A percentile compares a stretch with the other conserved stretches of the same genome.
Evolutionary conservation across 2,888 invertebrate genomes (phyloP).

Genomic region (Spialia ferax): DNA sequence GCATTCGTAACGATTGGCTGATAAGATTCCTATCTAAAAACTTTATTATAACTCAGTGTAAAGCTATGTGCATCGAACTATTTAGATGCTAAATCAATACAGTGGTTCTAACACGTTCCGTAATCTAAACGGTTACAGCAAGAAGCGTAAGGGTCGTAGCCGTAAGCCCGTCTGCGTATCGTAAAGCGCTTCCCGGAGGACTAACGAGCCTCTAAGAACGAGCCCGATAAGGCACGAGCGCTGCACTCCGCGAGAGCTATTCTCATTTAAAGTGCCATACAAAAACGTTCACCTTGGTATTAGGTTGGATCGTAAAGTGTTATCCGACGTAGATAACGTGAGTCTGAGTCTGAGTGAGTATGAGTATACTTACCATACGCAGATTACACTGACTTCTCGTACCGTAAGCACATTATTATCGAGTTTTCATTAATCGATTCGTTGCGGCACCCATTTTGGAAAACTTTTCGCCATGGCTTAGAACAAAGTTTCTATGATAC

Average conservation of each 20-base stretch:
- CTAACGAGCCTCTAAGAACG: slow-evolving; percentile 78
- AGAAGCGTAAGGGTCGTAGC: slow-evolving; percentile 23
- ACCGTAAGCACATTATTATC: no score
- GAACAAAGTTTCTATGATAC: no score
- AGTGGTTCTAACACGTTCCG: not conserved
- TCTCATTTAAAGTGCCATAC: slow-evolving; percentile 36
- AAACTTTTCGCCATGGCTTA: no score
- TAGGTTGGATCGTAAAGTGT: slow-evolving; percentile 33
- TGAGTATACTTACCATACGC: not conserved
- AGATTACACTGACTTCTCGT: not conserved
- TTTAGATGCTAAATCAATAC: not conserved
- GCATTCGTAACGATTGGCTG: no score
- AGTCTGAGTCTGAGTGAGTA: no score
- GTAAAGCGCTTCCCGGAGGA: slow-evolving; percentile 71
- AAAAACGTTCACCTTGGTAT: slow-evolving; percentile 27
- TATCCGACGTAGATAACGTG: slow-evolving; percentile 27
- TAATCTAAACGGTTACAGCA: slow-evolving; percentile 28
- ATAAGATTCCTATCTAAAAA: no score
- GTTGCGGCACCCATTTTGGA: no score
- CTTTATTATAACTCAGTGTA: not conserved
- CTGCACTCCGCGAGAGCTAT: slow-evolving; percentile 54
- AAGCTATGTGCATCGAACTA: not conserved
- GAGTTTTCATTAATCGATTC: no score
- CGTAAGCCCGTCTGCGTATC: slow-evolving; percentile 41
- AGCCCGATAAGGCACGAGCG: slow-evolving; percentile 66